These are phyloP conservation scores for Himantopus leucocephalus DNA, from an alignment of 2,113 vertebrate genomes.

Conservation along the genomic window DNA sequence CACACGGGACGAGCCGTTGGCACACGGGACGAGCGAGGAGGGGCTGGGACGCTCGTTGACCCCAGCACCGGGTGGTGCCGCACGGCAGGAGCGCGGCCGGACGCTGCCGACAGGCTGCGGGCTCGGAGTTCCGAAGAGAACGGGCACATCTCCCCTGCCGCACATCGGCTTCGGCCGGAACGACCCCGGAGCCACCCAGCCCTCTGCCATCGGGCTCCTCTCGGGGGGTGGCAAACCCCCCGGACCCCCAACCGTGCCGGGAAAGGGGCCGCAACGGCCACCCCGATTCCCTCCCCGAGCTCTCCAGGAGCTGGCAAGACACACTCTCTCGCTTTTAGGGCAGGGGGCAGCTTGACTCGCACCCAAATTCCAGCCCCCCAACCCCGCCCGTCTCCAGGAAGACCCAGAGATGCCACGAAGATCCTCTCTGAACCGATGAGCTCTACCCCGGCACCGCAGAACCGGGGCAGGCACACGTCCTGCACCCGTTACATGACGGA, in stretches of 20 bases:
- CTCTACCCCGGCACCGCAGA: neutral
- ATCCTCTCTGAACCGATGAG: neutral
- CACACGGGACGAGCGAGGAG: neutral
- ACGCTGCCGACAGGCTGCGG: neutral
- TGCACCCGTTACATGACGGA: accelerated
- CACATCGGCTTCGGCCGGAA: neutral
- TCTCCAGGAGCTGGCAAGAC: neutral
- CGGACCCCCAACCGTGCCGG: accelerated
- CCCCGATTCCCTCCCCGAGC: neutral
- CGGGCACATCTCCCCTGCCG: neutral
- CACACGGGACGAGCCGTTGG: neutral
- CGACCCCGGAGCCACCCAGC: neutral
- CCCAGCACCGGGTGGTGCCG: neutral
- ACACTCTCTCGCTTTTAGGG: neutral
- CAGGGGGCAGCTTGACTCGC: neutral
- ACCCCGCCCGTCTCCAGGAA: neutral
- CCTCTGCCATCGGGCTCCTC: neutral
- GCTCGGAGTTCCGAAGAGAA: neutral
- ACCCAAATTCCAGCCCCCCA: no score
- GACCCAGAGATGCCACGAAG: accelerated
- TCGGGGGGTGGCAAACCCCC: neutral
- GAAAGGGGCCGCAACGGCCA: accelerated
- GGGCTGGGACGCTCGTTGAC: neutral
- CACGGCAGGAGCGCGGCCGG: accelerated
- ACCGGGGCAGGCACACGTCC: neutral